Evolutionary conservation across 2,888 invertebrate species (phyloP).

Genomic region (Sarcophaga variegata): DNA sequence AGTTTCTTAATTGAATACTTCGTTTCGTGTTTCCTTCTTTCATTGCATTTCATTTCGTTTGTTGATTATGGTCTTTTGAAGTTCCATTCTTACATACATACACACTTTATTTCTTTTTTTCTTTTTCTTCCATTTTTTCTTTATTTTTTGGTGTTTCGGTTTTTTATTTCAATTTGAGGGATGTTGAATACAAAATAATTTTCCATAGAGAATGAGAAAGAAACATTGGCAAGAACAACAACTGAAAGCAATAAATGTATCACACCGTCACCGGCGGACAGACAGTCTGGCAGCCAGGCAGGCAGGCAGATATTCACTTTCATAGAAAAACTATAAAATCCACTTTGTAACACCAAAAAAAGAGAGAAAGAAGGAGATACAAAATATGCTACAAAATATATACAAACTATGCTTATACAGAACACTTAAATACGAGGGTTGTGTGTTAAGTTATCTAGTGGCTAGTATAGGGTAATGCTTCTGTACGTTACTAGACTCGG

Average conservation of each 20-base stretch:
- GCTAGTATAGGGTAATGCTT: too few species aligned
- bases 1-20: slow-evolving; percentile 58
- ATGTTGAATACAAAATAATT: slow-evolving; percentile 58
- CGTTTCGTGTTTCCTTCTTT: not conserved
- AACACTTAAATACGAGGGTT: not conserved
- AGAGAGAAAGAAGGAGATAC: not conserved
- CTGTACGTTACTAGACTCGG: too few species aligned
- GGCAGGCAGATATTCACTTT: too few species aligned
- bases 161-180: slow-evolving; percentile 15
- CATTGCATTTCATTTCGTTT: slow-evolving; percentile 47
- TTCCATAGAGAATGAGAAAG: slow-evolving; percentile 15
- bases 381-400: not conserved
- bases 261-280: not conserved
- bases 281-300: not conserved
- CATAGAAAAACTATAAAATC: not conserved
- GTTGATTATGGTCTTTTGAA: slow-evolving; percentile 56
- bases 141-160: not conserved
- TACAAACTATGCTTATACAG: not conserved
- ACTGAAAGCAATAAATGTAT: not conserved
- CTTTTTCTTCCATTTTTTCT: not conserved
- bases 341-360: not conserved
- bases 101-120: not conserved
- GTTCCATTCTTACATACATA: not conserved
- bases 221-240: slow-evolving; percentile 6
- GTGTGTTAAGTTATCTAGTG: not conserved